A percentile compares a stretch with the other conserved stretches of the same genome.
Evolutionary conservation across 2,888 invertebrate species (phyloP).

Genomic region (Rhaphigaster nebulosa): DNA sequence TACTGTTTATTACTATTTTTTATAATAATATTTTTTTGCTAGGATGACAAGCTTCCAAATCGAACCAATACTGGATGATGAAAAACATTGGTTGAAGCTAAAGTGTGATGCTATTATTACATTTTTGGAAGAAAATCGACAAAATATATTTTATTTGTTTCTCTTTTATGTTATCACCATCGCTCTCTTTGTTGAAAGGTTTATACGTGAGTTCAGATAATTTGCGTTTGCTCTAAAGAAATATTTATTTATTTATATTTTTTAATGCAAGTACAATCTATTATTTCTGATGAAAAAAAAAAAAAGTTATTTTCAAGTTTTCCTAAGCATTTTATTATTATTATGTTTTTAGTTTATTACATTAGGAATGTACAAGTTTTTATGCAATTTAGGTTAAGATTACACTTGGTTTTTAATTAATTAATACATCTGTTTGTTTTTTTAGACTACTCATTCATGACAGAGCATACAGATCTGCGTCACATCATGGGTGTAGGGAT

Average conservation of each 20-base stretch:
- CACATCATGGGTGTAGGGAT: slow-evolving; percentile 98
- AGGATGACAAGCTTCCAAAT: slow-evolving; percentile 96
- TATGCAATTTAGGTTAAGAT: too few species aligned
- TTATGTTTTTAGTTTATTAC: too few species aligned
- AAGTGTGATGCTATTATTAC: slow-evolving; percentile 92
- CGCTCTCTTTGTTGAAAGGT: slow-evolving; percentile 93
- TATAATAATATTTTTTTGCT: slow-evolving; percentile 61
- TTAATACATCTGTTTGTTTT: slow-evolving; percentile 54
- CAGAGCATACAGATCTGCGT: slow-evolving; percentile 93
- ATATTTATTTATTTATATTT: neutral
- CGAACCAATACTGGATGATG: slow-evolving; percentile 78
- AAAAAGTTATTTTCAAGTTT: too few species aligned
- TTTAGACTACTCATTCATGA: slow-evolving; percentile 94
- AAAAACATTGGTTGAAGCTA: slow-evolving; percentile 79
- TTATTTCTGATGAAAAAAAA: neutral
- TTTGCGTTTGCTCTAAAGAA: neutral
- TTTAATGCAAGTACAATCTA: neutral
- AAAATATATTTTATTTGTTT: slow-evolving; percentile 95
- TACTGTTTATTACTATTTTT: neutral
- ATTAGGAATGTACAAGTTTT: too few species aligned
- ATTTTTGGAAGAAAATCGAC: slow-evolving; percentile 94
- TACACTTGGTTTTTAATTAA: too few species aligned
- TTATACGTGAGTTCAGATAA: slow-evolving; percentile 80
- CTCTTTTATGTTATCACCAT: slow-evolving; percentile 95
- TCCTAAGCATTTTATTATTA: too few species aligned